Base-by-base conservation (phyloP, 2,797 vertebrate species). In the Chelidonichthys spinosus region DNA sequence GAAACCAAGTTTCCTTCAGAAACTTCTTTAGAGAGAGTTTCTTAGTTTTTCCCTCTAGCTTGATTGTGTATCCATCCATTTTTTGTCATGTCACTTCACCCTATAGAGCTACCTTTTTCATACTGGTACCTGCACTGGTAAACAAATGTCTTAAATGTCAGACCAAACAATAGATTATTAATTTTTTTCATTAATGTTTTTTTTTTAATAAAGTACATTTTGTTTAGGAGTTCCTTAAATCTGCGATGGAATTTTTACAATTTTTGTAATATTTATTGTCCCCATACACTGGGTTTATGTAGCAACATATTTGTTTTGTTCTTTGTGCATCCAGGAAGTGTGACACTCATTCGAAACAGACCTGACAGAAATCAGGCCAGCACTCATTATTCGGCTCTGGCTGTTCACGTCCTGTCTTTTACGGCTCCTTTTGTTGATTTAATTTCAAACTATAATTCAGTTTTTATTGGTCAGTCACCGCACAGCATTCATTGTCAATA, bases 381-480 rank as follows among this genome's bases (percentile, higher is more conserved):
- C 25, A 49, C 7, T 49, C 46, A 39, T 81, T 71, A 74, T 67
- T 76, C 40, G 15, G 13, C 37, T 69, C 46, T 44, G 42, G 44
- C 64, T 53, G 17, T 79, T 69, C 40, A 53, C 33, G 44, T 59
- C 63, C 43, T 64, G 18, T 54, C 59, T 61, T 74, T 72, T 46
- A 68, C 15, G 66, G 17, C 66, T 43, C 55, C n/a, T 53, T 18
- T 70, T 72, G 63, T 74, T 59, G 43, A 72, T 74, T 76, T 40
- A 37, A 82, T 81, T 52, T 58, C 63, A 13, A 33, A 11, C 44
- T 25, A 66, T 81, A 54, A 66, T 63, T 88, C 6, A 39, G 6
- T 35, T 68, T 85, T 67, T 74, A 70, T 66, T 63, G 63, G 54
- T 69, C 44, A n/a, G 25, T 47, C 15, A 13, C 66, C 42, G 9